phyloP scores from a whole-genome alignment of 2,888 invertebrate species.

The Eurytoma californica region DNA sequence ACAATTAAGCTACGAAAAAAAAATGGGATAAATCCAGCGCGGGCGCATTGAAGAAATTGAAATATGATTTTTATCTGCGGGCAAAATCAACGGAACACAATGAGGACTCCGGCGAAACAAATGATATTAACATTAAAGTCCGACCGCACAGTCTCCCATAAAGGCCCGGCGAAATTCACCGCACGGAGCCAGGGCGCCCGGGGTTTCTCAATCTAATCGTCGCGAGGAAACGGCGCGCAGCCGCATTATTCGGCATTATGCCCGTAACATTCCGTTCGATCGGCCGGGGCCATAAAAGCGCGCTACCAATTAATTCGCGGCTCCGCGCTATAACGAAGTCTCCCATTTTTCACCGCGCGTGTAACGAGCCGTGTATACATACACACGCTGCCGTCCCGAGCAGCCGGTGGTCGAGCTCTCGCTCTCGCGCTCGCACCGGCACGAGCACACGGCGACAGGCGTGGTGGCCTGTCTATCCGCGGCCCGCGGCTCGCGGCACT shows the following conservation, averaged over 20 bases:
- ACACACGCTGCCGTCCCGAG: neutral
- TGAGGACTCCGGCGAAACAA: neutral
- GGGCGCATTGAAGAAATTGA: neutral
- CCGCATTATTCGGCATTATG: neutral
- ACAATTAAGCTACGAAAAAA: no score
- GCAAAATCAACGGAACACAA: slow-evolving; percentile 11
- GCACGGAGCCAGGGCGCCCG: neutral
- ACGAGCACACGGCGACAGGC: slow-evolving; percentile 8
- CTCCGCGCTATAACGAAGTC: neutral
- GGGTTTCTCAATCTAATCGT: slow-evolving; percentile 1
- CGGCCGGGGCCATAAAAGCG: neutral
- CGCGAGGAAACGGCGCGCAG: neutral
- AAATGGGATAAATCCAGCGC: no score
- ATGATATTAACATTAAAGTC: neutral
- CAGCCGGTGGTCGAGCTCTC: slow-evolving; percentile 7
- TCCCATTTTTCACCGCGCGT: neutral
- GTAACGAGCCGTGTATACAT: neutral
- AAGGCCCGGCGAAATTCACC: neutral
- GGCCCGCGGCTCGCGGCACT: slow-evolving; percentile 21
- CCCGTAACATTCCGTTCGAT: neutral
- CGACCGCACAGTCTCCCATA: slow-evolving; percentile 2
- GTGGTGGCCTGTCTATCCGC: neutral
- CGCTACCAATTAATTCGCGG: slow-evolving; percentile 25
- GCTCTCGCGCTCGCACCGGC: neutral
- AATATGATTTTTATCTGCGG: neutral